Percentiles rank a stretch among this genome's conserved stretches.
Conservation (phyloP, 2,888 invertebrate genomes). For the Tetheella fluctuosa region DNA sequence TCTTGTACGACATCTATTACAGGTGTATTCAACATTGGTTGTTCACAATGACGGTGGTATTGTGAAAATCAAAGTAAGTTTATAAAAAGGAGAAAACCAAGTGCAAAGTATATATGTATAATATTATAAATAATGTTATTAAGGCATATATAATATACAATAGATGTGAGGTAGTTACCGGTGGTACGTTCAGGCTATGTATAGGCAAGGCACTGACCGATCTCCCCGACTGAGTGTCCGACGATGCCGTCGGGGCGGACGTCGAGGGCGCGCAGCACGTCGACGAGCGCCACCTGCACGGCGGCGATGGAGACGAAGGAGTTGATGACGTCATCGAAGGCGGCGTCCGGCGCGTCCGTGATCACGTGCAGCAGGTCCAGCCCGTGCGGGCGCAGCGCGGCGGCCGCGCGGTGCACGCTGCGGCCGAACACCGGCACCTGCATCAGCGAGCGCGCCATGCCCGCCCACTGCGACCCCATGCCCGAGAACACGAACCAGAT, state of each 20-base stretch:
- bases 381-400: conserved; percentile 90
- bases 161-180: too few relatives aligned
- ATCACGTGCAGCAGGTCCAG: conserved; percentile 93
- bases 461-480: conserved; percentile 99
- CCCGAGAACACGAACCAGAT: conserved; percentile 98
- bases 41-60: too few relatives aligned
- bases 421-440: conserved; percentile 90
- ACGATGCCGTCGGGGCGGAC: conserved; percentile 96
- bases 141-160: too few relatives aligned
- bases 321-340: conserved; percentile 93
- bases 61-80: too few relatives aligned
- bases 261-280: conserved; percentile 89
- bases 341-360: conserved; percentile 88
- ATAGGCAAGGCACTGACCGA: conserved; percentile 73
- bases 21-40: too few relatives aligned
- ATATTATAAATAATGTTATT: too few relatives aligned
- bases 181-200: too few relatives aligned
- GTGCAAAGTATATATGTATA: too few relatives aligned
- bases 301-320: conserved; percentile 98
- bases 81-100: too few relatives aligned
- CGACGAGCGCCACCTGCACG: conserved; percentile 98
- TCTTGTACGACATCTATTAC: too few relatives aligned
- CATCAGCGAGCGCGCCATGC: conserved; percentile 96
- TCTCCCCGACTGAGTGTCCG: conserved; percentile 97
- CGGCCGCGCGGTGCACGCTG: conserved; percentile 91